Evolutionary conservation across 2,113 vertebrate species (phyloP).

Genomic region (Misgurnus anguillicaudatus): DNA sequence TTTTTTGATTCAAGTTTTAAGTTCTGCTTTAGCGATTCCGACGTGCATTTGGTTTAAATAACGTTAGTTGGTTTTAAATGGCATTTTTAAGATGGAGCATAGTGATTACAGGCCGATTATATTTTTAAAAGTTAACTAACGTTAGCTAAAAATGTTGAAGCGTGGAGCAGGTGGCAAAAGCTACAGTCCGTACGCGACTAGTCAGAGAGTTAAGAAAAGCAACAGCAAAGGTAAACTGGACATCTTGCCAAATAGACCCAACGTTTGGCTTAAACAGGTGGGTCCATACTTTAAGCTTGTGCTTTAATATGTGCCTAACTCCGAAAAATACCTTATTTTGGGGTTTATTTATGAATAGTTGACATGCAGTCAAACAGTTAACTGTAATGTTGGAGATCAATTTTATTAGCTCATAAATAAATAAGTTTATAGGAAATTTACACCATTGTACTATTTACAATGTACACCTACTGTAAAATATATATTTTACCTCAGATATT

Average conservation of each 20-base stretch:
- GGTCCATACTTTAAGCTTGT: slow-evolving; percentile 23
- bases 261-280: slow-evolving; percentile 79
- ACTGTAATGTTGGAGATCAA: no score
- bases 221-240: slow-evolving; percentile 68
- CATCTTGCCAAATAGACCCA: slow-evolving; percentile 68
- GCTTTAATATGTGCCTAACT: not conserved
- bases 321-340: no score
- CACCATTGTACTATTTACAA: not conserved
- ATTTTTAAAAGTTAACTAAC: not conserved
- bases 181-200: slow-evolving; percentile 79
- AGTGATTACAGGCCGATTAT: not conserved
- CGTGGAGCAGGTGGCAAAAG: slow-evolving; percentile 64
- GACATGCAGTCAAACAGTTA: not conserved
- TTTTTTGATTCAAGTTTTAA: not conserved
- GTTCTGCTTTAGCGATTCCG: not conserved
- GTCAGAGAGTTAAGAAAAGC: slow-evolving; percentile 66
- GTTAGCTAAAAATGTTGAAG: slow-evolving; percentile 68
- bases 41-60: not conserved
- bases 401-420: no score
- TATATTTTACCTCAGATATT: no score
- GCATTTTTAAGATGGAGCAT: not conserved
- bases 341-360: not conserved
- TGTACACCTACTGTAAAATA: no score
- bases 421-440: no score
- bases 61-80: not conserved